Evolutionary conservation across 2,797 vertebrate species (phyloP), one percentile per base, ranked within the genome.

Genomic region (Crossoptilon crossoptilon): DNA sequence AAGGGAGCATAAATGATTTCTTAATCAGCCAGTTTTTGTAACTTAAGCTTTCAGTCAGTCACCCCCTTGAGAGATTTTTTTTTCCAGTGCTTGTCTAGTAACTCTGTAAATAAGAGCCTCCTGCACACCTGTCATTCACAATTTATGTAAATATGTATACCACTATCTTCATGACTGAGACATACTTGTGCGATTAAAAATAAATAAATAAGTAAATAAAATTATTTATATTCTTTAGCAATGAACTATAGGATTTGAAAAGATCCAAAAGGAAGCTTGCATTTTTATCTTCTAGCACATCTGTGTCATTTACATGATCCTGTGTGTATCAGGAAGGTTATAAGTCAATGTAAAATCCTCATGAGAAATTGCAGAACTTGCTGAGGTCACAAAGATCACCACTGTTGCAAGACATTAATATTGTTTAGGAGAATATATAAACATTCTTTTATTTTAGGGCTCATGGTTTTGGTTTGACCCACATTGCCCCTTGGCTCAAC

Each of bases 301-400:
- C 46, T 84, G 12, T 84, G 71, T 60, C 70, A 88, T 82, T 73
- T 73, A 60, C 69, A 75, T 82, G 64, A 88, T 87, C 64, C 67
- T 84, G 8, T 70, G 71, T 68, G 31, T 58, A 82, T 68, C 74
- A 78, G 35, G 16, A 90, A 76, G 80, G 60, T 73, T 73, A 39
- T 10, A 90, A 90, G 55, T 81, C 67, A 84, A 23, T 21, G 46
- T 2, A 51, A 33, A 78, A 11, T 24, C 89, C 56, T 79, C 63
- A 31, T 27, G 67, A 91, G 84, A 87, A 91, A 94, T 27, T 62
- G 12, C 44, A 59, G 49, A 48, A 72, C 9, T 56, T 91, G 56
- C 11, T 48, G 22, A 79, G 91, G 56, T 79, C 80, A 88, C 68
- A 68, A 60, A 77, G 44, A 33, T 79, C 72, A 87, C 10, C 35